Evolutionary conservation across 92 coral and sea anemone species (phyloP), one percentile per base, ranked within the genome.

Genomic region (Parazoanthus atlanticus): DNA sequence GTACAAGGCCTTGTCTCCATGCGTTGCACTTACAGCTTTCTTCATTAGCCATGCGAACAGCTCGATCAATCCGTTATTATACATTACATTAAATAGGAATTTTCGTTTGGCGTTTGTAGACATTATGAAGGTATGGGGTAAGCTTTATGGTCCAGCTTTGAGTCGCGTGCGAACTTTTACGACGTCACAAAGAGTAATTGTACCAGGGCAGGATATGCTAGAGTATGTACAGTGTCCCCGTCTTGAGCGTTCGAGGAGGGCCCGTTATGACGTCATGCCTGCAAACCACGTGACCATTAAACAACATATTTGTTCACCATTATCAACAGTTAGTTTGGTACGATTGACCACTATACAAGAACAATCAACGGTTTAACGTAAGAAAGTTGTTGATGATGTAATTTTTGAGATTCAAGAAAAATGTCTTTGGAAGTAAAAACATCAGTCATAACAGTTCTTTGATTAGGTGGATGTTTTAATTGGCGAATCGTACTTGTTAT

Each of bases 31-130:
- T 3, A 72, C 74, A 11, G 93, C 94, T 2, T 92, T 92, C 81
- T 93, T 92, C 23, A 66, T 90, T n/a, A 88, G 95, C 5, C 96
- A 94, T 82, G 95, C 90, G 0, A 92, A 94, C 74, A 92, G 95
- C 23, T 90, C 95, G 3, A 72, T 94, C 33, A 94, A 94, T 43
- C 96, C 96, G 5, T 92, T 92, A 47, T 90, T 94, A 25, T 94
- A 94, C 84, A 88, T 94, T 23, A 87, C 85, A 25, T 81, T 94
- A 38, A 94, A 94, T 82, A 92, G 85, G 30, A 92, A 92, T 84
- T 94, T 92, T 49, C 95, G 95, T 84, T 89, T 89, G 43, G 95
- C 96, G 3, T 90, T 90, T 30, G 6, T 61, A 36, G 93, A 94
- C 54, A 77, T 91, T 28, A 47, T 88, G 6, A 58, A 65, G 10